phyloP scores from a whole-genome alignment of 2,797 vertebrate species.

The Sternarchorhynchus goeldii region DNA sequence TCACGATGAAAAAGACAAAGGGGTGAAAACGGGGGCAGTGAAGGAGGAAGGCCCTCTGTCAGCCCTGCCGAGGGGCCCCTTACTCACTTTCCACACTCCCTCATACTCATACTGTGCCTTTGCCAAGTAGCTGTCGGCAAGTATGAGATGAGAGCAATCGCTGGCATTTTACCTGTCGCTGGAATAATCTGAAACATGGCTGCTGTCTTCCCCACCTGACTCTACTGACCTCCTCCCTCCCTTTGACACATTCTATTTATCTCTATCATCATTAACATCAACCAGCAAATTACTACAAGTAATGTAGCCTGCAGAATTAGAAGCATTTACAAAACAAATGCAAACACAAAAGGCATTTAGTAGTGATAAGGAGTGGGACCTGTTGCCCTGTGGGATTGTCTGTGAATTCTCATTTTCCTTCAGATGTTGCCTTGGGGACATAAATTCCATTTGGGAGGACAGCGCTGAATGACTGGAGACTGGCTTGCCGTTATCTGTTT shows the following conservation, averaged over 20 bases:
- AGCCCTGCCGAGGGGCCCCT: constrained; percentile 65
- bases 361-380: not conserved
- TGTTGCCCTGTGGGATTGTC: too few relatives aligned
- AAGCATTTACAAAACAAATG: not conserved
- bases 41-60: constrained; percentile 68
- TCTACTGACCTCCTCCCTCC: not conserved
- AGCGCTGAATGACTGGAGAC: too few relatives aligned
- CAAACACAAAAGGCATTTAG: not conserved
- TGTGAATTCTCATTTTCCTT: too few relatives aligned
- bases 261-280: not conserved
- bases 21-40: constrained; percentile 13
- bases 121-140: constrained; percentile 78
- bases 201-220: constrained; percentile 47
- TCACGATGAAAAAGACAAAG: constrained; percentile 24
- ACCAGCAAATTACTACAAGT: not conserved
- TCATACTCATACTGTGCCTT: constrained; percentile 21
- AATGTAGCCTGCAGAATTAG: not conserved
- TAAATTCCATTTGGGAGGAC: too few relatives aligned
- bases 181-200: constrained; percentile 49
- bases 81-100: constrained; percentile 28
- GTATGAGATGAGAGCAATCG: constrained; percentile 68
- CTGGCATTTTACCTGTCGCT: constrained; percentile 47
- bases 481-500: too few relatives aligned
- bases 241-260: not conserved
- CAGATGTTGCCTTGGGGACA: too few relatives aligned